Base-by-base conservation (phyloP, 2,797 vertebrate genomes). In the Chiroxiphia lanceolata region DNA sequence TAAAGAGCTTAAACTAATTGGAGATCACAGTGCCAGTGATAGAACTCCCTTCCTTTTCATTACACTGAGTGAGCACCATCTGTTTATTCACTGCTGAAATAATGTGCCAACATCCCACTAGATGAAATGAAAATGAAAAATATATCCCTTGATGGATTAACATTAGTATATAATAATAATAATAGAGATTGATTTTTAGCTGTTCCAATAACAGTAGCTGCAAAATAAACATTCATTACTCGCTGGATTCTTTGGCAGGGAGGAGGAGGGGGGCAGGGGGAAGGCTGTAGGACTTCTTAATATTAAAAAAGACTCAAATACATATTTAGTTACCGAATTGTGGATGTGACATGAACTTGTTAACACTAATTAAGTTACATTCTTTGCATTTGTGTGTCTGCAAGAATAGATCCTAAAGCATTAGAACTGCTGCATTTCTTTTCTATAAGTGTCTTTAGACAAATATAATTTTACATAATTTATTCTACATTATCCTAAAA, bases 121-220 rank as follows among this genome's bases (percentile, higher is more conserved):
- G 65, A 88, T 83, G 11, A 96, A 95, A 94, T 59, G 40, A 79
- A 95, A 94, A 95, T 91, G 76, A 91, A 94, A 91, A 90, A 87
- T 86, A 86, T 69, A 91, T 92, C 75, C 53, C 68, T 77, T 80
- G 60, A 27, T 83, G 72, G 82, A 90, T 94, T 89, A 80, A 57
- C 54, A 38, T 91, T 86, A 63, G 25, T 85, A 40, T 83, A 53
- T 74, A 79, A 56, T 67, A 74, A 61, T 33, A 80, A 61, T 76
- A 51, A 81, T 75, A 29, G 61, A 68, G n/a, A 72, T 69, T 57
- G 47, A 82, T 71, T 71, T 31, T 19, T 87, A 65, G 47, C 45
- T 80, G 44, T 89, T 96, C 33, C 47, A 87, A 11, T 65, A 81
- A 75, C 18, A 72, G 59, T 63, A 83, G 47, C 54, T 94, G 34